Conservation (phyloP, 2,888 invertebrate species). For the Lottia scabra region DNA sequence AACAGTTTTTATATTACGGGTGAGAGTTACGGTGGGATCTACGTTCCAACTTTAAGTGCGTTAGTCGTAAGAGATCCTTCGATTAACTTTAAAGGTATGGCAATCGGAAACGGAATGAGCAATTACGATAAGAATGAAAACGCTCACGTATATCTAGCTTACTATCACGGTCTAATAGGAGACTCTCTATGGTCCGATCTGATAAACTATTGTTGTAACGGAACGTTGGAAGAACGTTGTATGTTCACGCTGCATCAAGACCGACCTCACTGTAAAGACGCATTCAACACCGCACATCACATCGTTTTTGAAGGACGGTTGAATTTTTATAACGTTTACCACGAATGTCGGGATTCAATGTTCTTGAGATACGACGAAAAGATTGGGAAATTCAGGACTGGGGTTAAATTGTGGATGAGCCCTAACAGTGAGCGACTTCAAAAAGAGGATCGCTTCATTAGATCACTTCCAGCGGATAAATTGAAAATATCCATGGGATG, state of each 20-base stretch:
- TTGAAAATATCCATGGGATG: constrained; percentile 59
- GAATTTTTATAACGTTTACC: neutral
- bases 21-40: constrained; percentile 72
- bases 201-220: constrained; percentile 46
- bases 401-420: neutral
- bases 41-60: constrained; percentile 70
- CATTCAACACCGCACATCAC: neutral
- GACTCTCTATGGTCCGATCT: constrained; percentile 31
- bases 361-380: neutral
- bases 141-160: constrained; percentile 67
- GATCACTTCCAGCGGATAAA: constrained; percentile 9
- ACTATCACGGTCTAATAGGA: constrained; percentile 68
- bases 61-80: constrained; percentile 62
- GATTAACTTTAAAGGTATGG: constrained; percentile 69
- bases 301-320: neutral
- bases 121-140: constrained; percentile 61
- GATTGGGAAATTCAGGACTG: neutral
- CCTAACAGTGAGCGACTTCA: neutral
- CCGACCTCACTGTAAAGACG: neutral
- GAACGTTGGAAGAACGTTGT: neutral
- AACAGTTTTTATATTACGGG: constrained; percentile 72
- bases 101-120: constrained; percentile 71
- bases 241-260: neutral
- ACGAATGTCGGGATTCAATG: neutral
- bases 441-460: constrained; percentile 1